Evolutionary conservation across 2,113 vertebrate species (phyloP).

Genomic region (Hippocampus barbouri): DNA sequence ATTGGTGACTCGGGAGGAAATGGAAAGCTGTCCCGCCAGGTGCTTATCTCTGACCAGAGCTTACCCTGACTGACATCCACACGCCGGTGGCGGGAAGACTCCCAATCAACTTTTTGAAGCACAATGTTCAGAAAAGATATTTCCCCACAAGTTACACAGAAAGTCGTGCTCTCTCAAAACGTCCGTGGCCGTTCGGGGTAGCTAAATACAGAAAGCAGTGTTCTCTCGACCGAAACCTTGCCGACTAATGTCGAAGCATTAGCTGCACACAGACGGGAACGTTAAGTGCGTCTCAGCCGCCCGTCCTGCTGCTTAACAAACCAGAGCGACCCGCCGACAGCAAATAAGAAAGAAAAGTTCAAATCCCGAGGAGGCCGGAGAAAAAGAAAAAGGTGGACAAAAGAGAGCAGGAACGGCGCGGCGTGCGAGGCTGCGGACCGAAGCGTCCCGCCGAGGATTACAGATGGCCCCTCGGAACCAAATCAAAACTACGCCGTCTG

Average conservation of each 20-base stretch:
- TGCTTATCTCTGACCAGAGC: slow-evolving; percentile 71
- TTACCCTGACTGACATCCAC: slow-evolving; percentile 43
- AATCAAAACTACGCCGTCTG: slow-evolving; percentile 68
- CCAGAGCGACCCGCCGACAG: slow-evolving; percentile 8
- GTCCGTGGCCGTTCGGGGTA: slow-evolving; percentile 1
- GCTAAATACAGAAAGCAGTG: not conserved
- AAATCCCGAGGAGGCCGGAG: slow-evolving; percentile 30
- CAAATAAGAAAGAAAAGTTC: slow-evolving; percentile 26
- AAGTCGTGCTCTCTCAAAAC: slow-evolving; percentile 34
- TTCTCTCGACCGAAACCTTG: not conserved
- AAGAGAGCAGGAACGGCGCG: not conserved
- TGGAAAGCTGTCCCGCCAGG: slow-evolving; percentile 69
- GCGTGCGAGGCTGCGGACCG: not conserved
- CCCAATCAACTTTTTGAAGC: slow-evolving; percentile 52
- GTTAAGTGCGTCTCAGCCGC: not conserved
- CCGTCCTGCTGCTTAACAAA: slow-evolving; percentile 3
- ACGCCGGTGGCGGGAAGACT: slow-evolving; percentile 35
- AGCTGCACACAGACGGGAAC: not conserved
- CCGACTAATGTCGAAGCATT: not conserved
- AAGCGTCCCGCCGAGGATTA: slow-evolving; percentile 60
- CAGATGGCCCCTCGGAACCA: slow-evolving; percentile 69
- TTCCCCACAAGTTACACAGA: slow-evolving; percentile 8
- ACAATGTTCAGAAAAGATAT: slow-evolving; percentile 43
- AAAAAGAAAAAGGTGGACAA: slow-evolving; percentile 16
- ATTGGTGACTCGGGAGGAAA: slow-evolving; percentile 61